Evolutionary conservation across 2,888 invertebrate species (phyloP), one percentile per base, ranked within the genome.

Genomic region (Apodemia duryi): DNA sequence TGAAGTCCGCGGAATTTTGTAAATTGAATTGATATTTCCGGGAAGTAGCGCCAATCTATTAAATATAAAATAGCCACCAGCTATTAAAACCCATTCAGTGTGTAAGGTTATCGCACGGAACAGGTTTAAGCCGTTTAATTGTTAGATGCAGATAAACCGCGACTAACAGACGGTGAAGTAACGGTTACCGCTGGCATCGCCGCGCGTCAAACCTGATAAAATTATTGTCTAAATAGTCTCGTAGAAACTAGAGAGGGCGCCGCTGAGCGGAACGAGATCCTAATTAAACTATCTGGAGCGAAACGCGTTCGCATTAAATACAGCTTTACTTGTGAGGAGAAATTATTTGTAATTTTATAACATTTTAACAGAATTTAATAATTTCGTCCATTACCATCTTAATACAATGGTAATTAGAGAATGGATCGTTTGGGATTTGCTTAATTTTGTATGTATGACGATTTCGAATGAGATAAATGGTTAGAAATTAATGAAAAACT

Each of bases 201-300:
- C 78, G 74, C 75, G 72, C 75, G 77, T 81, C 79, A 81, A 79
- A 81, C 76, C 73, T 75, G 74, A 76, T 78, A 76, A 80, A 77
- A 78, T 79, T 79, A 78, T 75, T 78, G 79, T 79, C 77, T 78
- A 77, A 84, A 84, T 83, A 81, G 77, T 83, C 79, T 80, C 70
- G 76, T 80, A 83, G 88, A 85, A 84, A 86, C 82, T 82, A 79
- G 83, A 84, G 86, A 83, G 81, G 84, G 76, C 72, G 75, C 75
- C 77, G 68, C 80, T 21, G 74, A 81, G 82, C 85, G 85, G 86
- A 89, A 90, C 91, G 86, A 75, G 84, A 80, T 89, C 91, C 90
- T 89, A 91, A 91, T 91, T 90, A 89, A 87, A 84, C 80, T 85
- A 86, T 86, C 72, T 85, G 81, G 91, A 90, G 86, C 91, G 86